A percentile compares a stretch with the other conserved stretches of the same genome.
Conservation (phyloP, 2,888 invertebrate genomes). For the Scotopteryx bipunctaria region DNA sequence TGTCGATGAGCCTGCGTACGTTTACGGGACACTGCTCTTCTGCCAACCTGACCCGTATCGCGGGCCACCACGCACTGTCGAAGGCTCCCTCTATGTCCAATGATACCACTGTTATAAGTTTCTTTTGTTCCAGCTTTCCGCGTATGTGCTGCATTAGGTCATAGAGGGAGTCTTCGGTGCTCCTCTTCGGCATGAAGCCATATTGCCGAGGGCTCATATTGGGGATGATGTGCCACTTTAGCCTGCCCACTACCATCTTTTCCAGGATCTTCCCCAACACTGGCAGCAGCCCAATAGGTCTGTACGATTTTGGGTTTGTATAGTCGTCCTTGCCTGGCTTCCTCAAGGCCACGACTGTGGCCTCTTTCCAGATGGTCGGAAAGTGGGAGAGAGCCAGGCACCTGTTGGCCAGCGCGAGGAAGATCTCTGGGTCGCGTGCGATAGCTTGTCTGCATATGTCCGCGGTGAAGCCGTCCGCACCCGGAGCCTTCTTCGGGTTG, state of each 20-base stretch:
- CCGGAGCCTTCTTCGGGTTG: no score
- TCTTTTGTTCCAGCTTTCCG: background rate
- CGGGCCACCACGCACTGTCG: slow-evolving; percentile 1
- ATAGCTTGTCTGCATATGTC: no score
- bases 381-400: no score
- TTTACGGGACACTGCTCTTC: background rate
- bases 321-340: background rate
- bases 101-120: background rate
- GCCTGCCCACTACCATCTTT: background rate
- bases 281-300: slow-evolving; percentile 2
- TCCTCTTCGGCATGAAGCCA: background rate
- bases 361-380: no score
- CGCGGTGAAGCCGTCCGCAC: no score
- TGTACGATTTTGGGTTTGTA: slow-evolving; percentile 1
- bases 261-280: background rate
- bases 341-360: no score
- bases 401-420: no score
- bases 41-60: background rate
- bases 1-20: background rate
- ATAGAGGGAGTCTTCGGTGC: background rate
- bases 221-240: background rate
- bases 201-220: no score
- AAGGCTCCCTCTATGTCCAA: slow-evolving; percentile 5
- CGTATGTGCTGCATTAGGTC: background rate
- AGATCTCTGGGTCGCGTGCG: no score